Conservation (phyloP, 2,113 vertebrate species). For the Astatotilapia flaviijosephi region DNA sequence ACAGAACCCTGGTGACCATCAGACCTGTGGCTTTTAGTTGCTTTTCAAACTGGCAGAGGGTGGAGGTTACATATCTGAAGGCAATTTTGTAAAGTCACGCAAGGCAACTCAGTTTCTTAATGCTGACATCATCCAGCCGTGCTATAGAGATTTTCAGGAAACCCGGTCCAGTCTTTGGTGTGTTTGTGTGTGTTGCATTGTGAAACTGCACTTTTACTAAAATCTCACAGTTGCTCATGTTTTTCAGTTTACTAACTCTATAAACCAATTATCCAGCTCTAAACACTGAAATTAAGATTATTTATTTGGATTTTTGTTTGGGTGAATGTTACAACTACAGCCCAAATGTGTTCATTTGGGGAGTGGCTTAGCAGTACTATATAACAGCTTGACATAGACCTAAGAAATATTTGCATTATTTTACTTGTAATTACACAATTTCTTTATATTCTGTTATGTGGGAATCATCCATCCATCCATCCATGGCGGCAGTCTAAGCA, state of each 20-base stretch:
- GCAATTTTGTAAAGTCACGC: conserved; percentile 52
- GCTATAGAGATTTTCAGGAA: conserved; percentile 13
- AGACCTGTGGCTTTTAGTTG: conserved; percentile 45
- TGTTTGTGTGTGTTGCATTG: conserved; percentile 1
- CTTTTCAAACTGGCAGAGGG: conserved; percentile 27
- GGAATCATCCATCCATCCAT: not conserved
- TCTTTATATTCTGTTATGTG: not conserved
- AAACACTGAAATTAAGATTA: not conserved
- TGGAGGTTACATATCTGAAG: conserved; percentile 28
- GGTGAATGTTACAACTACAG: not conserved
- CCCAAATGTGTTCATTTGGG: not conserved
- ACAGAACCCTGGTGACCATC: not conserved
- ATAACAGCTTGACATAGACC: not conserved
- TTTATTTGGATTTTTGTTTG: not conserved
- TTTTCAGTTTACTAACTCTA: not conserved
- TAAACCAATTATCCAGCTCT: not conserved
- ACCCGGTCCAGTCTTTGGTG: not conserved
- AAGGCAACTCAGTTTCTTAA: conserved; percentile 19
- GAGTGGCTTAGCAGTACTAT: not conserved
- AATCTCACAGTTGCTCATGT: conserved; percentile 13
- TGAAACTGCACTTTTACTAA: not conserved
- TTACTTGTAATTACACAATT: not conserved
- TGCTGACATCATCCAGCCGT: not conserved
- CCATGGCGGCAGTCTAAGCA: not conserved
- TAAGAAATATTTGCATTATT: not conserved